Conservation (phyloP, 2,888 invertebrate genomes). For the Andrena chrysosceles region DNA sequence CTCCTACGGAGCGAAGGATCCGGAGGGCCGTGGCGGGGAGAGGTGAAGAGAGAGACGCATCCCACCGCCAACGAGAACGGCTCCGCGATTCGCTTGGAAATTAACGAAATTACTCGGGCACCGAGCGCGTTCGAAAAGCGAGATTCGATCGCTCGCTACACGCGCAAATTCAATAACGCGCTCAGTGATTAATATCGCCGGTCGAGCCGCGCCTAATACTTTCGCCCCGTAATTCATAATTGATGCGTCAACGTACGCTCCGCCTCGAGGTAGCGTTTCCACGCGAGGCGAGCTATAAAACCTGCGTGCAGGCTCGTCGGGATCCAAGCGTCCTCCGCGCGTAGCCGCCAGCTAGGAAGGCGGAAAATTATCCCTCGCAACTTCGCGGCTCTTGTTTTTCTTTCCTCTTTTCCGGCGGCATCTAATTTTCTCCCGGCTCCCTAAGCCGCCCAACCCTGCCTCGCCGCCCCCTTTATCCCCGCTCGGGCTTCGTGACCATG, state of each 20-base stretch:
- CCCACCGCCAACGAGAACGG: conserved; percentile 28
- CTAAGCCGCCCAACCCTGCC: not conserved
- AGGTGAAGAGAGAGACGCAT: not conserved
- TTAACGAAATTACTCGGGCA: conserved; percentile 50
- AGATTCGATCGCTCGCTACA: too few relatives aligned
- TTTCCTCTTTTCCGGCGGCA: conserved; percentile 39
- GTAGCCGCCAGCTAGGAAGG: conserved; percentile 40
- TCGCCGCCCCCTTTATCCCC: not conserved
- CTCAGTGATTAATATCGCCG: conserved; percentile 25
- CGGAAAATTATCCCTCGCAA: conserved; percentile 58
- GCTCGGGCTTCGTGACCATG: conserved; percentile 36
- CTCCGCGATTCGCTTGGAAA: conserved; percentile 36
- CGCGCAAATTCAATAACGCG: conserved; percentile 10
- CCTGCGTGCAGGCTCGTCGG: conserved; percentile 11
- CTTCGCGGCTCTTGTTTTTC: conserved; percentile 45
- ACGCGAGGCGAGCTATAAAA: conserved; percentile 36
- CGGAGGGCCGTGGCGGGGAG: not conserved
- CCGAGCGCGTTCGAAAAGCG: too few relatives aligned
- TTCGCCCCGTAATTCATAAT: conserved; percentile 31
- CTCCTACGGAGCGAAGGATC: not conserved
- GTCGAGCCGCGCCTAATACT: conserved; percentile 29
- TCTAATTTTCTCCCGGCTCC: conserved; percentile 51
- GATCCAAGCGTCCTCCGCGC: conserved; percentile 31
- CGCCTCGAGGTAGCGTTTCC: conserved; percentile 23
- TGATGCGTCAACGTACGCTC: conserved; percentile 28